Evolutionary conservation across 2,888 invertebrate species (phyloP), one percentile per base, ranked within the genome.

Genomic region (Xanthia icteritia): DNA sequence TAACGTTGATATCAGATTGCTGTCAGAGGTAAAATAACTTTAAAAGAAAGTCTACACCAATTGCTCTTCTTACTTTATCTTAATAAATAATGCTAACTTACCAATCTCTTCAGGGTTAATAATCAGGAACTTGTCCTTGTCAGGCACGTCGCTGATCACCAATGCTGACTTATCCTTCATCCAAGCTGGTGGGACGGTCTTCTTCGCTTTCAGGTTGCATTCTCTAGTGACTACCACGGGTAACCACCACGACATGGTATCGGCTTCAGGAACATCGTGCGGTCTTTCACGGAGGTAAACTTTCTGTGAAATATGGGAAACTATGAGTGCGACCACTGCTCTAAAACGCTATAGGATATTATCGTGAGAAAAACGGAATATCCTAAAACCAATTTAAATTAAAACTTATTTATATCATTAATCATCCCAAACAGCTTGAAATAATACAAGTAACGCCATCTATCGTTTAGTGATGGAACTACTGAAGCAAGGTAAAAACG

Each of bases 71-170:
- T 20, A 11, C 11, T 65, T 17, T 42, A 15, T 39, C 15, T n/a
- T n/a, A n/a, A 58, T 58, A 60, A 31, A 17, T 60, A 60, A 36
- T 61, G 11, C 9, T 61, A 20, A n/a, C n/a, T 92, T 90, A 98
- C 98, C 98, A 82, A 98, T 98, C 95, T 98, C 98, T 90, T 98
- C 98, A 9, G 98, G 98, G 94, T 98, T 99, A 0, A 98, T 97
- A 75, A 99, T 98, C 69, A 98, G 97, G 90, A 98, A 98, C 71
- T 97, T 93, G 69, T 98, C 95, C 42, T 96, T 94, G 0, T 90
- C 92, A 0, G 98, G 97, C 88, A 98, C 93, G 76, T 97, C 94
- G 0, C 90, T 90, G 0, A 98, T 88, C 15, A 92, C 96, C 1
- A 97, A 90, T 74, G 97, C 96, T 58, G 96, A 96, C 66, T 95